Percentiles rank a stretch among this genome's conserved stretches.
phyloP scores from a whole-genome alignment of 2,113 vertebrate species.

The Prietella phreatophila region DNA sequence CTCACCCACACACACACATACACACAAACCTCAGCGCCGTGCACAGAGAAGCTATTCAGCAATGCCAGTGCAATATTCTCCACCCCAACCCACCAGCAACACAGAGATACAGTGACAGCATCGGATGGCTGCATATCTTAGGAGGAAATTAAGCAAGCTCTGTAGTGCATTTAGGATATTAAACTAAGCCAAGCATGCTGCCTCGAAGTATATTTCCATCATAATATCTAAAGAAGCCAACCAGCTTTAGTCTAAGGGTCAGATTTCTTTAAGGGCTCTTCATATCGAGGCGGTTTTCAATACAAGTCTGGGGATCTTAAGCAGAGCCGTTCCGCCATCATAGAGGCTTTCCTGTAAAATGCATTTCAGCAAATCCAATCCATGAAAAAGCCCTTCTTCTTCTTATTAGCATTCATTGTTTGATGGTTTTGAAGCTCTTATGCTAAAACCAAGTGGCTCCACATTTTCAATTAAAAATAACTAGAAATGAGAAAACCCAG shows the following conservation, averaged over 20 bases:
- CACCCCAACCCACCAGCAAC: slow-evolving; percentile 37
- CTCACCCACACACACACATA: neutral
- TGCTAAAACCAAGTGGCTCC: neutral
- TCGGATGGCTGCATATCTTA: slow-evolving; percentile 43
- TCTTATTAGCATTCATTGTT: slow-evolving; percentile 1
- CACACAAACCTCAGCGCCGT: slow-evolving; percentile 3
- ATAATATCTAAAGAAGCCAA: slow-evolving; percentile 35
- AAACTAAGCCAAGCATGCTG: slow-evolving; percentile 50
- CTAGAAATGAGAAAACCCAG: slow-evolving; percentile 4
- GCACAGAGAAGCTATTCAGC: slow-evolving; percentile 45
- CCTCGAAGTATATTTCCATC: slow-evolving; percentile 39
- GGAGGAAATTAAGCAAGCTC: slow-evolving; percentile 51
- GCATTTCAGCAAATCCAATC: slow-evolving; percentile 3
- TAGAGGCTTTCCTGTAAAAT: neutral
- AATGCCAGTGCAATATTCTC: slow-evolving; percentile 41
- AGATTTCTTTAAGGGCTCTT: slow-evolving; percentile 43
- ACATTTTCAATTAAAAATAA: slow-evolving; percentile 7
- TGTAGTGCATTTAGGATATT: slow-evolving; percentile 49
- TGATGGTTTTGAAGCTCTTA: slow-evolving; percentile 5
- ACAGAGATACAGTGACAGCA: slow-evolving; percentile 47
- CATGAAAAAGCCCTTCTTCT: neutral
- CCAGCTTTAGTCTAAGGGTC: slow-evolving; percentile 26
- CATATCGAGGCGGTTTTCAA: slow-evolving; percentile 21
- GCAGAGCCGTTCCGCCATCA: neutral
- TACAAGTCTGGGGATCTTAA: slow-evolving; percentile 17